phyloP scores from a whole-genome alignment of 2,888 invertebrate species.

The Tachina lurida region DNA sequence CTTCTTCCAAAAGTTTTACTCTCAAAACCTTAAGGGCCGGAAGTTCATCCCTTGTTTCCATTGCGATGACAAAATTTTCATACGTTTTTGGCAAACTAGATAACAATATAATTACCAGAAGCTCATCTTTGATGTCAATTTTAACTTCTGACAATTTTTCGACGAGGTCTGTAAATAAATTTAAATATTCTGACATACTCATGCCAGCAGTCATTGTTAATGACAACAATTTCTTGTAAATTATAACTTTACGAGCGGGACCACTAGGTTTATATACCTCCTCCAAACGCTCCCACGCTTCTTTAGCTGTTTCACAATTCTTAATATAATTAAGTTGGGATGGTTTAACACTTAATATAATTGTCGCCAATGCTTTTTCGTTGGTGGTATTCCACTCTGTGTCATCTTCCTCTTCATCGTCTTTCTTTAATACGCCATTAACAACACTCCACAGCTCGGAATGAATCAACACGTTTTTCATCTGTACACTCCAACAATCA shows the following conservation, averaged over 20 bases:
- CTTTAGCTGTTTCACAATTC: not conserved
- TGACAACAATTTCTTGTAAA: slow-evolving; percentile 22
- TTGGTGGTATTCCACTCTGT: not conserved
- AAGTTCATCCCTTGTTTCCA: not conserved
- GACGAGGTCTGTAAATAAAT: slow-evolving; percentile 15
- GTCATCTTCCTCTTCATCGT: too few relatives aligned
- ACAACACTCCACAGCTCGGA: too few relatives aligned
- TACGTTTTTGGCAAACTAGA: not conserved
- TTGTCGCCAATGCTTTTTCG: slow-evolving; percentile 11
- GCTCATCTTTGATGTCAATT: too few relatives aligned
- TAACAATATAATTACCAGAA: not conserved
- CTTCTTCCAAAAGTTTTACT: slow-evolving; percentile 21
- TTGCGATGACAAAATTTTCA: not conserved
- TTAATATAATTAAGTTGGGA: slow-evolving; percentile 11
- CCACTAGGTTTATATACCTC: slow-evolving; percentile 24
- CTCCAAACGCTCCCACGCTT: slow-evolving; percentile 17
- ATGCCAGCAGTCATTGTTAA: not conserved
- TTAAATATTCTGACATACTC: slow-evolving; percentile 28
- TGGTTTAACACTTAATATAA: slow-evolving; percentile 12
- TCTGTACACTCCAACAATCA: too few relatives aligned
- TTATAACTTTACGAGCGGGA: slow-evolving; percentile 16
- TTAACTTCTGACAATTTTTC: not conserved
- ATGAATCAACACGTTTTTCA: too few relatives aligned
- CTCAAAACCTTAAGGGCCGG: not conserved
- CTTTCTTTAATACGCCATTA: too few relatives aligned